These are phyloP conservation scores for Scolopax mira DNA, from an alignment of 2,113 vertebrate genomes.

Conservation along the genomic window DNA sequence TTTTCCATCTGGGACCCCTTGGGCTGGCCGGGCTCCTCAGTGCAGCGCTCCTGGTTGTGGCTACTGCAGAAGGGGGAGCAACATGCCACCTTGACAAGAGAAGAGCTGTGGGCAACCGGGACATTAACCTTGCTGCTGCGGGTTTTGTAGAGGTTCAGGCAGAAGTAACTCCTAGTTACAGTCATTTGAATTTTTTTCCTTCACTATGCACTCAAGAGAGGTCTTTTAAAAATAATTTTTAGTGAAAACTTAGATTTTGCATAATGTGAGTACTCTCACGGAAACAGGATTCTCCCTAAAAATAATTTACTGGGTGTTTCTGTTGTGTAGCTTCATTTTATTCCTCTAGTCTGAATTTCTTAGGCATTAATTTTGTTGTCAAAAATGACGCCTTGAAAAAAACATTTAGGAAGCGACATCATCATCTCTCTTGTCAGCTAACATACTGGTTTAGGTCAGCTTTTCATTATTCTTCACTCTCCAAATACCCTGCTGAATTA, in stretches of 20 bases:
- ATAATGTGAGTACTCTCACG: neutral
- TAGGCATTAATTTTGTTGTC: neutral
- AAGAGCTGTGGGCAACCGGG: neutral
- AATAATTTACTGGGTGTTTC: neutral
- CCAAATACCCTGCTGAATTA: neutral
- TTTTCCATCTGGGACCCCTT: neutral
- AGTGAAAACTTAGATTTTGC: neutral
- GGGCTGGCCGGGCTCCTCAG: rapidly evolving
- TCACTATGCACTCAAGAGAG: neutral
- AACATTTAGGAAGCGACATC: neutral
- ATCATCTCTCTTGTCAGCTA: neutral
- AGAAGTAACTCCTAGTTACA: neutral
- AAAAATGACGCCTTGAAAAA: neutral
- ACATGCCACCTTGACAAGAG: rapidly evolving
- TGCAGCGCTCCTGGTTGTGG: neutral
- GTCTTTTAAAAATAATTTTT: neutral
- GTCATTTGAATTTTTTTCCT: neutral
- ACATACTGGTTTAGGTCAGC: neutral
- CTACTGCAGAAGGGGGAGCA: neutral
- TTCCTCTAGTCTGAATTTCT: neutral
- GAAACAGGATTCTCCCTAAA: neutral
- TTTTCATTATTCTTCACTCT: neutral
- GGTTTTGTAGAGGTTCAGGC: neutral
- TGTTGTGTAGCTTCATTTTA: neutral
- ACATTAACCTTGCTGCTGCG: neutral